A percentile compares a stretch with the other conserved stretches of the same genome.
phyloP scores from a whole-genome alignment of 2,888 invertebrate species.

The Oeneis ivallda region DNA sequence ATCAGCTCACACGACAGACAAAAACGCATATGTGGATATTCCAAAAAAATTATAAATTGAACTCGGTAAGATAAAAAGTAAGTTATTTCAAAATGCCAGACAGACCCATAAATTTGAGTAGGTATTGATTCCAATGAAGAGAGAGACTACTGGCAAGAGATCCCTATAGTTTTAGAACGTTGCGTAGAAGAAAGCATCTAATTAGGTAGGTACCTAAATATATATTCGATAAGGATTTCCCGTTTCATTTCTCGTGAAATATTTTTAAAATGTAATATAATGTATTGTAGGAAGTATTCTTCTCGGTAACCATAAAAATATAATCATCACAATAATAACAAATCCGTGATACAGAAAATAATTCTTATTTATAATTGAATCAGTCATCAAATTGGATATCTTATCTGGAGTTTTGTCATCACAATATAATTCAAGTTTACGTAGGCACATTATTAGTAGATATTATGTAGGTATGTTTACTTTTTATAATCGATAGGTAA shows the following conservation, averaged over 20 bases:
- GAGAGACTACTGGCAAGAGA: no score
- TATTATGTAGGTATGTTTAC: background rate
- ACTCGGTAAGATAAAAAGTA: no score
- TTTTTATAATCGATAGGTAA: background rate
- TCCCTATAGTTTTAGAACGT: no score
- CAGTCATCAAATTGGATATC: constrained; percentile 6
- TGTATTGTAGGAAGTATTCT: background rate
- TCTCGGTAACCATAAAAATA: constrained; percentile 3
- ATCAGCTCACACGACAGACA: no score
- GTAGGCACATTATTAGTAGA: background rate
- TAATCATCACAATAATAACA: constrained; percentile 4
- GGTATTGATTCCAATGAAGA: no score
- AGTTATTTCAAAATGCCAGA: no score
- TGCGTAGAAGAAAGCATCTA: no score
- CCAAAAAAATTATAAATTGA: no score
- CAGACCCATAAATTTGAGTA: no score
- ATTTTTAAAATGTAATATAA: background rate
- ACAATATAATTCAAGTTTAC: constrained; percentile 1
- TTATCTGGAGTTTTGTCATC: constrained; percentile 1
- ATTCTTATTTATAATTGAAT: constrained; percentile 6
- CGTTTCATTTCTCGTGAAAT: background rate
- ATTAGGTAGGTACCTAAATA: no score
- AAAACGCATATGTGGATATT: no score
- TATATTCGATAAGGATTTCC: no score
- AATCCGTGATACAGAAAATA: constrained; percentile 2